A percentile compares a stretch with the other conserved stretches of the same genome.
Conservation (phyloP, 2,113 vertebrate species). For the Anoura caudifer region DNA sequence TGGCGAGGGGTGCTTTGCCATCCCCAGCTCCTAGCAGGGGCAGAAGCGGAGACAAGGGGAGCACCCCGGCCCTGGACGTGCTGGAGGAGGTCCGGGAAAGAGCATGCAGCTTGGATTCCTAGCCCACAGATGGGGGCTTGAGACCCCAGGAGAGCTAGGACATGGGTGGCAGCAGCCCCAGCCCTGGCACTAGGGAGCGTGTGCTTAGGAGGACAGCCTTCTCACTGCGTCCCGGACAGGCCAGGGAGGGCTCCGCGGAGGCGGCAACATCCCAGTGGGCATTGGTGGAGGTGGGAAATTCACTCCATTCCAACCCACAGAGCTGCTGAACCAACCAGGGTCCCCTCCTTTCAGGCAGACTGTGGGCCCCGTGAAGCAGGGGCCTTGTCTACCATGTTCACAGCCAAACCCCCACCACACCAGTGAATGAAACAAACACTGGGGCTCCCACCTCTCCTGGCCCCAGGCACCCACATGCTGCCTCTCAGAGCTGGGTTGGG, state of each 20-base stretch:
- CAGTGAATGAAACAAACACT: fast-evolving
- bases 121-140: neutral
- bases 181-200: neutral
- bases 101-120: fast-evolving
- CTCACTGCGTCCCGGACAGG: neutral
- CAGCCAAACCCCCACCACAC: neutral
- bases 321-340: neutral
- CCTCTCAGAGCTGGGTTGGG: neutral
- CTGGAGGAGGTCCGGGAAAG: neutral
- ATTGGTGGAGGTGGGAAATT: too few species aligned
- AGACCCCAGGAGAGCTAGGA: neutral
- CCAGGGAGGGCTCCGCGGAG: neutral
- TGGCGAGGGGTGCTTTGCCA: neutral
- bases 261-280: neutral
- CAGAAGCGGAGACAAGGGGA: neutral
- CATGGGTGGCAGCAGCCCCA: neutral
- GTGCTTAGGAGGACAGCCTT: neutral
- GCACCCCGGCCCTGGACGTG: fast-evolving
- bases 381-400: fast-evolving
- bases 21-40: neutral
- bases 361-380: fast-evolving
- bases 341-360: neutral
- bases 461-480: neutral
- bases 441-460: neutral
- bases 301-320: neutral